Percentiles rank a stretch among this genome's conserved stretches.
phyloP scores from a whole-genome alignment of 1,140 invertebrate genomes.

The Aphaenogaster ashmeadi region DNA sequence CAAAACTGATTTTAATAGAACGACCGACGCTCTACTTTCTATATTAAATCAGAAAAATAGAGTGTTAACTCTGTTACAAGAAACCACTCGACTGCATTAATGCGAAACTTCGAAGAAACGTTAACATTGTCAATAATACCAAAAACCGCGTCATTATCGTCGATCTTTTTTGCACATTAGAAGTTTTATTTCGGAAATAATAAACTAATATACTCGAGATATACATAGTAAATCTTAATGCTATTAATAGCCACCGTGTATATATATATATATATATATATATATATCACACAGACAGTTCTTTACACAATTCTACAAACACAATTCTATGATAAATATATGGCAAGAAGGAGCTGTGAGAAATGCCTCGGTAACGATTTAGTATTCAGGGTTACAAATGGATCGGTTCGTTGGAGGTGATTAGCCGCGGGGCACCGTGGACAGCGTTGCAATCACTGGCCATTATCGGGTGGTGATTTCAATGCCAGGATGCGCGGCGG shows the following conservation, averaged over 20 bases:
- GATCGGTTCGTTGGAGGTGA: not conserved
- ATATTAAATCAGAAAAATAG: not conserved
- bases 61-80: not conserved
- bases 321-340: not conserved
- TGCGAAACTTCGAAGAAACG: not conserved
- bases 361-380: not conserved
- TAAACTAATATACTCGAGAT: not conserved
- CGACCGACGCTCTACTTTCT: not conserved
- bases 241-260: not conserved
- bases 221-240: not conserved
- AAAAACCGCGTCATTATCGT: not conserved
- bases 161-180: not conserved
- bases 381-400: not conserved
- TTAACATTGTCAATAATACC: not conserved
- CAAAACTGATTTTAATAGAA: not conserved
- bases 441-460: conserved; percentile 70
- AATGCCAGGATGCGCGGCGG: conserved; percentile 78
- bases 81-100: not conserved
- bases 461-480: conserved; percentile 78
- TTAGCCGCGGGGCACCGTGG: not conserved
- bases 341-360: not conserved
- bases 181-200: not conserved
- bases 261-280: not conserved
- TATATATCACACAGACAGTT: not conserved
- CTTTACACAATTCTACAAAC: not conserved